phyloP scores from a whole-genome alignment of 2,888 invertebrate species.

The Eupsilia transversa region DNA sequence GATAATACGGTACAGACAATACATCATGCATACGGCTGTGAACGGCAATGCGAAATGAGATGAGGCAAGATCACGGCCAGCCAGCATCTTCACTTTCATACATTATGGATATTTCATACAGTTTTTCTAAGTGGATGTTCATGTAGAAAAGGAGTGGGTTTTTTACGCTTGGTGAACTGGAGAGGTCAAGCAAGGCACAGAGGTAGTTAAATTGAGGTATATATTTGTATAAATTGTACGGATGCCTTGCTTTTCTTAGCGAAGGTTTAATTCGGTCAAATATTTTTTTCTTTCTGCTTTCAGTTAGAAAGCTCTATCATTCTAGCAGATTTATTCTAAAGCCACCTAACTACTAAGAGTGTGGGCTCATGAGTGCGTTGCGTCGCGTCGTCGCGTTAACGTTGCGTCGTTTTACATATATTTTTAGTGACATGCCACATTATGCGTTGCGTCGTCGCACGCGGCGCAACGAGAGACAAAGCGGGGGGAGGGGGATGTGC shows the following conservation, averaged over 20 bases:
- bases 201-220: background rate
- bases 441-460: too few relatives aligned
- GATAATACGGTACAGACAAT: constrained; percentile 52
- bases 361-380: too few relatives aligned
- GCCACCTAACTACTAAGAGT: too few relatives aligned
- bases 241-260: background rate
- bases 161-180: background rate
- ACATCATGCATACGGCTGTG: constrained; percentile 43
- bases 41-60: constrained; percentile 49
- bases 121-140: constrained; percentile 8
- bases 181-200: background rate
- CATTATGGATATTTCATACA: constrained; percentile 38
- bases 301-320: background rate
- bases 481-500: too few relatives aligned
- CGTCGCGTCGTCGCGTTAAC: too few relatives aligned
- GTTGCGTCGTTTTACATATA: too few relatives aligned
- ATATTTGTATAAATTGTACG: background rate
- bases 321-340: background rate
- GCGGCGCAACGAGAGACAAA: too few relatives aligned
- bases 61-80: constrained; percentile 56
- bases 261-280: background rate
- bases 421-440: too few relatives aligned
- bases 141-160: background rate
- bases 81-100: constrained; percentile 33
- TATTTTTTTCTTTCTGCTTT: too few relatives aligned